Conservation (phyloP, 2,797 vertebrate genomes). For the Microcaecilia unicolor region DNA sequence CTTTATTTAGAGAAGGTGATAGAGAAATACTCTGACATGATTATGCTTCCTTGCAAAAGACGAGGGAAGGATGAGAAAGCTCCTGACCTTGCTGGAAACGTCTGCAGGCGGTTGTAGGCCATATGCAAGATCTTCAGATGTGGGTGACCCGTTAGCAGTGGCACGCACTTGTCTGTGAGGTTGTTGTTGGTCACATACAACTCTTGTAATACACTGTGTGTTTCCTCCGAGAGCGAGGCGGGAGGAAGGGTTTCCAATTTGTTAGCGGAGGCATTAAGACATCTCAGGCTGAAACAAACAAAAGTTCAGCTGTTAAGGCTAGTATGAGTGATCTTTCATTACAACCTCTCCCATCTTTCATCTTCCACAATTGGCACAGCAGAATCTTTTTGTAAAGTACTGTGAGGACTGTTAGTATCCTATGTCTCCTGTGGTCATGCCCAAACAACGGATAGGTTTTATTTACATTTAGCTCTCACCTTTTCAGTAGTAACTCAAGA, state of each 20-base stretch:
- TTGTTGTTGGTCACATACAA: conserved; percentile 90
- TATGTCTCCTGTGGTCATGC: no score
- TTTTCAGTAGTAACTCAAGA: no score
- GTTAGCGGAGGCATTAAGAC: conserved; percentile 89
- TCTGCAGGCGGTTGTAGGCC: conserved; percentile 91
- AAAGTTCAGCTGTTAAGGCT: no score
- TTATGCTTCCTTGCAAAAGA: background rate
- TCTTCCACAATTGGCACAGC: no score
- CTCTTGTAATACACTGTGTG: conserved; percentile 83
- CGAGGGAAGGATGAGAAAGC: accelerated
- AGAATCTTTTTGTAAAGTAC: no score
- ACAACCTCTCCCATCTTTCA: no score
- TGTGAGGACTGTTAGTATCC: no score
- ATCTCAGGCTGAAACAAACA: conserved; percentile 68
- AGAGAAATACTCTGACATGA: no score
- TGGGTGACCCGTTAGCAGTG: conserved; percentile 81
- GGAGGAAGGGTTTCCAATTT: conserved; percentile 87
- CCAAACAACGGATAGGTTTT: no score
- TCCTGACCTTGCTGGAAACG: conserved; percentile 86
- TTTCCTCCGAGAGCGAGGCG: conserved; percentile 85
- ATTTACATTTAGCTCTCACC: no score
- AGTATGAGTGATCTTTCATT: no score
- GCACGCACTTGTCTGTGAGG: conserved; percentile 91
- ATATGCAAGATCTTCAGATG: conserved; percentile 87
- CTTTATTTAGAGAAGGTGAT: no score